These are phyloP conservation scores for Psittacula cyanocephala DNA, from an alignment of 2,113 vertebrate genomes.

Conservation along the genomic window DNA sequence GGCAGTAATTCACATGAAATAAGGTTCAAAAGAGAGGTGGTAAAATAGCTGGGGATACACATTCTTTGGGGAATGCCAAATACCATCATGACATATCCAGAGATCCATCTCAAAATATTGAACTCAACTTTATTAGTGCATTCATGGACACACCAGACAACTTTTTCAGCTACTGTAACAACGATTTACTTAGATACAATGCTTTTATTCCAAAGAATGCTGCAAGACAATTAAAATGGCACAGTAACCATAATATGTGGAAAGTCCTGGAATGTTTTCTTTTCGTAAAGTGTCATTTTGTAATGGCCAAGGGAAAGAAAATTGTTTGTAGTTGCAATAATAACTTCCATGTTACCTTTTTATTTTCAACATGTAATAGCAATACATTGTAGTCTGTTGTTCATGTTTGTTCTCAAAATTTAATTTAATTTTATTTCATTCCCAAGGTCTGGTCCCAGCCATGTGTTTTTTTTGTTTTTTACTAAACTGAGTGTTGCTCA, in stretches of 20 bases:
- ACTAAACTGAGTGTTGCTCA: not conserved
- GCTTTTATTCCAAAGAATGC: not conserved
- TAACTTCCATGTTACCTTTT: not conserved
- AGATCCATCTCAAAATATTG: not conserved
- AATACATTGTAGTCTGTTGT: not conserved
- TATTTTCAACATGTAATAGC: not conserved
- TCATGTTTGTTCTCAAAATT: not conserved
- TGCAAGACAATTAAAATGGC: not conserved
- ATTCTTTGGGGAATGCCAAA: not conserved
- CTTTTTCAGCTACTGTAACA: not conserved
- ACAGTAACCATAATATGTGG: not conserved
- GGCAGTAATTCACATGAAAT: not conserved
- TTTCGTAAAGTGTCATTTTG: not conserved
- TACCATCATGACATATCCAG: not conserved
- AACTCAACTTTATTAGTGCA: not conserved
- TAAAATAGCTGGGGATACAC: not conserved
- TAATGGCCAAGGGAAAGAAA: not conserved
- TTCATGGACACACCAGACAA: fast-evolving
- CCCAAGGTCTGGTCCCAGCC: fast-evolving
- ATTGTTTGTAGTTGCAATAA: not conserved
- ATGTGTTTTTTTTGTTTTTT: not conserved
- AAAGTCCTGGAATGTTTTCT: not conserved
- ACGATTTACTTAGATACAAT: not conserved
- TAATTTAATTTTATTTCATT: not conserved
- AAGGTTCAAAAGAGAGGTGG: not conserved